Base-by-base conservation (phyloP, 1,140 invertebrate genomes). In the Rhizoglyphus robini region DNA sequence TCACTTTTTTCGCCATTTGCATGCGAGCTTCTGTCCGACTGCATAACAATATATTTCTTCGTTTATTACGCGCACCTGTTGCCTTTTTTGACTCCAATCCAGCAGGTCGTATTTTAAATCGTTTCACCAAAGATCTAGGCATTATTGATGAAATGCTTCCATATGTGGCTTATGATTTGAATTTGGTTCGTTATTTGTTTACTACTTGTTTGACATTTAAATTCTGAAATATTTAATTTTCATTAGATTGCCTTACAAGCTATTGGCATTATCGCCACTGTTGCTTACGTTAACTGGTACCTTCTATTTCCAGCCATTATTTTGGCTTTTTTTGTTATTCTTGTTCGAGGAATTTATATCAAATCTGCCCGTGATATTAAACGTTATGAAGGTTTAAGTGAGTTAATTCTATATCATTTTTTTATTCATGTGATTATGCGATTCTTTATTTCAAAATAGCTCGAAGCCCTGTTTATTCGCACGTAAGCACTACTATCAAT, bases 21-120 rank as follows among this genome's bases (percentile, higher is more conserved):
- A 85, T 90, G 78, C 77, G 80, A 32, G 84, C 88, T 4, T 90
- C 90, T 0, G 81, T 83, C 57, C 82, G 78, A 30, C 77, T 90
- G 2, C 91, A 95, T 71, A 86, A 93, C 71, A 77, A 74, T 5
- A 91, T 95, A 84, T 93, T 94, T 71, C 75, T 77, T 5, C 84
- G 83, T 51, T 82, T 96, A 1, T 82, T 90, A 30, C 79, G 84
- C 4, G 85, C 87, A 0, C 86, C 84, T 0, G 90, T 93, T 81
- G 79, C 81, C 13, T 95, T 94, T 75, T 95, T 94, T 75, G 89
- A 90, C 68, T 84, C 83, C 8, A 93, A 94, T 74, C 84, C 87
- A 2, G 82, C 83, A 57, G 80, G 69, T n/a, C 65, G 70, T 59
- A 61, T 71, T 58, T 64, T 71, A 41, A 71, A 71, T 65, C 68